These are phyloP conservation scores for Petrolisthes cinctipes DNA, from an alignment of 2,888 invertebrate species.

Conservation along the genomic window DNA sequence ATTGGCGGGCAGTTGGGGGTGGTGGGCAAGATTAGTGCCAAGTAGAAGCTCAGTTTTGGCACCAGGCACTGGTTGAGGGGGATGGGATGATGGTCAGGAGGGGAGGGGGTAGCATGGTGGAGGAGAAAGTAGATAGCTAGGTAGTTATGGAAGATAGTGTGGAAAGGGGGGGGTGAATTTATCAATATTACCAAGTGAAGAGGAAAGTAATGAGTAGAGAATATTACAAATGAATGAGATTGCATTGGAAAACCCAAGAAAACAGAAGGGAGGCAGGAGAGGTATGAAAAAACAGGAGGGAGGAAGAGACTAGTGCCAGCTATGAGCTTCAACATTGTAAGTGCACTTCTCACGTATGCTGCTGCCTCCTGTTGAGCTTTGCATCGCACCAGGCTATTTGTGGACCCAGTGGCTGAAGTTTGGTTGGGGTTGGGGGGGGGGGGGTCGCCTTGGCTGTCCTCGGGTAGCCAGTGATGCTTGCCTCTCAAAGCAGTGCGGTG, in stretches of 20 bases:
- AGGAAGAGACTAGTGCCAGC: conserved; percentile 37
- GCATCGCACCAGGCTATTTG: conserved; percentile 49
- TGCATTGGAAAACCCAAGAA: no score
- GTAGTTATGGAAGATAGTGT: no score
- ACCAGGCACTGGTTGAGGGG: not conserved
- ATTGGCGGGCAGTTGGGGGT: conserved; percentile 28
- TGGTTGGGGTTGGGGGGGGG: not conserved
- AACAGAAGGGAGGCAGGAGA: not conserved
- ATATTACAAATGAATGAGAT: no score
- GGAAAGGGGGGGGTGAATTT: no score
- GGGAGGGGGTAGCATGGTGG: not conserved
- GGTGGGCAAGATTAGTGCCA: conserved; percentile 46
- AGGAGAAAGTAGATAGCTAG: not conserved
- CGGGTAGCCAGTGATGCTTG: conserved; percentile 48
- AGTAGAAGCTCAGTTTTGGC: conserved; percentile 52
- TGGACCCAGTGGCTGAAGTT: not conserved
- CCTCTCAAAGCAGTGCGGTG: conserved; percentile 42
- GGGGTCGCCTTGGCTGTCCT: conserved; percentile 17
- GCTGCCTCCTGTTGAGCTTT: conserved; percentile 26
- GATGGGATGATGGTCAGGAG: not conserved
- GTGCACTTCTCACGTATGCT: conserved; percentile 29
- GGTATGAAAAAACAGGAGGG: not conserved
- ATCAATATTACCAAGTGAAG: no score
- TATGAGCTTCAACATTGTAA: conserved; percentile 17
- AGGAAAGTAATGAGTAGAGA: no score